Conservation (phyloP, 2,797 vertebrate species). For the Coreius guichenoti region DNA sequence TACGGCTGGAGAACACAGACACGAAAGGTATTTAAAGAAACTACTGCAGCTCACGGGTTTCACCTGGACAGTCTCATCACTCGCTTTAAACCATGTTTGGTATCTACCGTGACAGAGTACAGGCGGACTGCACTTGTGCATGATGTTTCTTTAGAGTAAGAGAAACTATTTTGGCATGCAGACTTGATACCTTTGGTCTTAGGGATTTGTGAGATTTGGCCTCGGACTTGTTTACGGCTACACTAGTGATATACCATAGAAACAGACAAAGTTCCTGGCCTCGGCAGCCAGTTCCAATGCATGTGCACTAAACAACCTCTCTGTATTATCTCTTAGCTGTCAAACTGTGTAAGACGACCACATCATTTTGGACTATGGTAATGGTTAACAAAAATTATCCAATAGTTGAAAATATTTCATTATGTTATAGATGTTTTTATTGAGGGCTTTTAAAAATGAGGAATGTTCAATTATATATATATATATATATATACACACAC, state of each 20-base stretch:
- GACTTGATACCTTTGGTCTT: constrained; percentile 10
- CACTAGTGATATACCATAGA: background rate
- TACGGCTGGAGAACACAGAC: constrained; percentile 50
- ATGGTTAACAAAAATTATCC: background rate
- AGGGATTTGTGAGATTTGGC: constrained; percentile 23
- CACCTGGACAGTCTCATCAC: constrained; percentile 70
- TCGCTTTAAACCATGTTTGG: constrained; percentile 61
- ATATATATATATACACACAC: too few relatives aligned
- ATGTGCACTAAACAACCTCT: background rate
- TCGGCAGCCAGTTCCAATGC: background rate
- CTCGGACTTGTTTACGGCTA: constrained; percentile 14
- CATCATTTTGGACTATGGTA: background rate
- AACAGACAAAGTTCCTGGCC: background rate
- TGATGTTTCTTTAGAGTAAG: constrained; percentile 11
- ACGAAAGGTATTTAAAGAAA: constrained; percentile 57
- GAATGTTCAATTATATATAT: background rate
- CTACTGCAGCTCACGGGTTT: constrained; percentile 50
- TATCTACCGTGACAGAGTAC: constrained; percentile 22
- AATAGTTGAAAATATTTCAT: background rate
- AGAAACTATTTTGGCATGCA: constrained; percentile 20
- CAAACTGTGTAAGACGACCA: constrained; percentile 6
- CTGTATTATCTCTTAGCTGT: background rate
- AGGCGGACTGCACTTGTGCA: background rate
- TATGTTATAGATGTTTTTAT: background rate
- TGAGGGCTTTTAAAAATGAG: background rate